A percentile compares a stretch with the other conserved stretches of the same genome.
Conservation (phyloP, 2,888 invertebrate genomes). For the Eupithecia dodoneata region DNA sequence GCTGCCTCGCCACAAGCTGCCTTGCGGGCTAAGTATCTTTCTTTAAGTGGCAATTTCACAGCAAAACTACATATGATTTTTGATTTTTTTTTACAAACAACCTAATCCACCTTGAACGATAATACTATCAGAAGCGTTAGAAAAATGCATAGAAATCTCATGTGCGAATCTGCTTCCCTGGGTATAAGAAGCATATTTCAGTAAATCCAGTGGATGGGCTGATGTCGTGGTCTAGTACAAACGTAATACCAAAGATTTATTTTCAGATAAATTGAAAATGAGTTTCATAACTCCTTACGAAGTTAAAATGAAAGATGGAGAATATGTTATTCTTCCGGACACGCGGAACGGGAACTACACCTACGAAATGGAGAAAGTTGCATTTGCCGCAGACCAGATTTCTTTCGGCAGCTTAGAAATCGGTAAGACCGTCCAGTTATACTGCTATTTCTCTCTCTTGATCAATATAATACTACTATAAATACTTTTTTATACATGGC, state of each 20-base stretch:
- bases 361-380: conserved; percentile 45
- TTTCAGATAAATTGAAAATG: conserved; percentile 49
- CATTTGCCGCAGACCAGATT: conserved; percentile 42
- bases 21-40: too few species aligned
- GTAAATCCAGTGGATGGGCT: not conserved
- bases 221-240: not conserved
- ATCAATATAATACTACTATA: not conserved
- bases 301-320: conserved; percentile 46
- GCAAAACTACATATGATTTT: not conserved
- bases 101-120: not conserved
- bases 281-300: conserved; percentile 41
- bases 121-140: not conserved
- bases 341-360: conserved; percentile 38
- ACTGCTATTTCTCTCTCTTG: not conserved
- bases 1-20: too few species aligned
- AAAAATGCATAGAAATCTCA: not conserved
- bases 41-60: not conserved
- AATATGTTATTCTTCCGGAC: conserved; percentile 48
- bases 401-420: conserved; percentile 43
- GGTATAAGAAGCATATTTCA: not conserved
- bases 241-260: not conserved
- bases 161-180: not conserved
- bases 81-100: not conserved
- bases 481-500: not conserved
- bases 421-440: conserved; percentile 38